Base-by-base conservation (phyloP, 1,140 invertebrate species). In the Heliconius congener region DNA sequence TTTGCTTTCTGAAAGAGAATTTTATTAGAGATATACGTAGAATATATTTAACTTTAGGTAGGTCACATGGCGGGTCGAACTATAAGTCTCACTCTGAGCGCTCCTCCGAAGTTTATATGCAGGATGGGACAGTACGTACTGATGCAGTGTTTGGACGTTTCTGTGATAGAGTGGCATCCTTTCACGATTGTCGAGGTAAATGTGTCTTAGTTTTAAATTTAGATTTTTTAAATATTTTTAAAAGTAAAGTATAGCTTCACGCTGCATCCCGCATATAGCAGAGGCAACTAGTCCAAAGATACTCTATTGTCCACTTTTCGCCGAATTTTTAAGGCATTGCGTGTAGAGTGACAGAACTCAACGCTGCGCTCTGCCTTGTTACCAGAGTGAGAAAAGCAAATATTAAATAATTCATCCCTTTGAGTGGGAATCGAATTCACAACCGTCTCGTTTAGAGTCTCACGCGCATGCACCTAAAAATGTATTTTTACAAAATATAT, bases 131-230 rank as follows among this genome's bases (percentile, higher is more conserved):
- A 94, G 76, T 94, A 94, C 72, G 83, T 94, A 23, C 66, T 94
- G 70, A 76, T 94, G 79, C 93, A 94, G 76, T 94, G 92, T 78
- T 74, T 73, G 9, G 85, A 93, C 16, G 83, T 92, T 27, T 94
- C 93, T 1, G 78, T 89, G 9, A 80, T 94, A 9, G 93, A 94
- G 76, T 94, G 93, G 93, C 93, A 94, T 87, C 93, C 93, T 0
- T 94, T 94, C 71, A 94, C 92, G 74, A 85, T 93, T 50, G 92
- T 93, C 39, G 86, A 91, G 88, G 93, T 94, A 50, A 81, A 16
- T 52, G 16, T 52, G 4, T 52, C 19, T 52, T 52, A 52, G 50
- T 52, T 52, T 52, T 6, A 52, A 52, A 52, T 19, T 52, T 6
- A 18, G 6, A 52, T 5, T 19, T 19, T 18, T 8, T 19, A 19